Evolutionary conservation across 2,888 invertebrate genomes (phyloP), one percentile per base, ranked within the genome.

Genomic region (Metopia argyrocephala): DNA sequence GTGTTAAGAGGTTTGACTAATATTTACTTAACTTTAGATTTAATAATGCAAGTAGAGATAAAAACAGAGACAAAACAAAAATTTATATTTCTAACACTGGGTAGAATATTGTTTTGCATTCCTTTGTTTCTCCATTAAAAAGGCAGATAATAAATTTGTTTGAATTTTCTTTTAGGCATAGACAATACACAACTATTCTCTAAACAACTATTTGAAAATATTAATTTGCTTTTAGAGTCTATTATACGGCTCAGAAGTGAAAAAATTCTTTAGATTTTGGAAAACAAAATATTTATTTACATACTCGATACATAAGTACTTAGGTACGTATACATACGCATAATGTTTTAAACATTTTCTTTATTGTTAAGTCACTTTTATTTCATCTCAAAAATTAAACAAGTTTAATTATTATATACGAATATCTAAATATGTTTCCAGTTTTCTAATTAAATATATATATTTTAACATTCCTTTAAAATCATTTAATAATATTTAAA

Each of bases 1-100:
- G 54, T 71, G 78, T 73, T 61, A 78, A 71, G 46, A 61, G 61
- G 20, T 66, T 66, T n/a, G 38, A 31, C 21, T 31, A 66, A 78
- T 73, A 73, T 78, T 78, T 56, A 50, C 48, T 76, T 31, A 45
- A 62, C 21, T 54, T 48, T n/a, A n/a, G 4, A 48, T 4, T 6
- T 15, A 38, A 4, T 6, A 4, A 1, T 38, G 38, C n/a, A n/a
- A n/a, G n/a, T n/a, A n/a, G n/a, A n/a, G n/a, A n/a, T n/a, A n/a
- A n/a, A n/a, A n/a, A n/a, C n/a, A n/a, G n/a, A n/a, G n/a, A n/a
- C n/a, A n/a, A n/a, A n/a, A n/a, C n/a, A n/a, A n/a, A n/a, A n/a
- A n/a, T n/a, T n/a, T n/a, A n/a, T n/a, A n/a, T n/a, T n/a, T n/a
- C n/a, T n/a, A n/a, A n/a, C n/a, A n/a, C n/a, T n/a, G n/a, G n/a